phyloP scores from a whole-genome alignment of 2,797 vertebrate species.

The Jordanella pulchra region DNA sequence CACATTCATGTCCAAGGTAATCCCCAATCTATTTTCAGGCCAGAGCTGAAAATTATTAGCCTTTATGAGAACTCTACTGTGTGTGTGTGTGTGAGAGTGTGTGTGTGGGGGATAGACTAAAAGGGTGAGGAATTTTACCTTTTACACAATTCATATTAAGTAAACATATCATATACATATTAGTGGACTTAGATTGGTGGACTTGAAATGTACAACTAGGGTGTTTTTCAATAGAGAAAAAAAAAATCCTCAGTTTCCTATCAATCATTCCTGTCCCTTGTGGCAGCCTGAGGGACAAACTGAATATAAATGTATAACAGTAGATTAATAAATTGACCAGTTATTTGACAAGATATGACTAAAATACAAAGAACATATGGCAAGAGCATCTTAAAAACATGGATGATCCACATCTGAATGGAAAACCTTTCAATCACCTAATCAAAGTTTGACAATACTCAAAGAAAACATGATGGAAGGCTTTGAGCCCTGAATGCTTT shows the following conservation, averaged over 20 bases:
- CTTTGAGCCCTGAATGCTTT: constrained; percentile 64
- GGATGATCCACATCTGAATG: constrained; percentile 74
- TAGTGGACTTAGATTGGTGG: not conserved
- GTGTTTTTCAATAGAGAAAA: not conserved
- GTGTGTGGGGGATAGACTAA: constrained; percentile 3
- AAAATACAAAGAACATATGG: constrained; percentile 61
- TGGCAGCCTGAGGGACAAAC: constrained; percentile 63
- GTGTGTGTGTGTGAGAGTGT: not conserved
- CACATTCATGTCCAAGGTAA: constrained; percentile 75
- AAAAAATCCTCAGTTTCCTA: constrained; percentile 24
- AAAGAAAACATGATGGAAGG: constrained; percentile 74
- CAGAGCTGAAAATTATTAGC: constrained; percentile 59
- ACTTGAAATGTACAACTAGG: not conserved
- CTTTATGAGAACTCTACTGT: constrained; percentile 35
- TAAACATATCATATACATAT: not conserved
- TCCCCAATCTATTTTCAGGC: constrained; percentile 75
- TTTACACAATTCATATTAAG: not conserved
- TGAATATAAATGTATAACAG: constrained; percentile 34
- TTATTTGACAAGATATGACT: constrained; percentile 42
- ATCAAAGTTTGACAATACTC: constrained; percentile 74
- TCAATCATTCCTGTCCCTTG: constrained; percentile 46
- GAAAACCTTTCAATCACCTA: constrained; percentile 64
- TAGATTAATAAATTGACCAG: constrained; percentile 30
- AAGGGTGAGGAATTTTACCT: not conserved
- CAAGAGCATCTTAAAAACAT: constrained; percentile 50